Base-by-base conservation (phyloP, 2,113 vertebrate genomes). In the Bubo blakistoni region DNA sequence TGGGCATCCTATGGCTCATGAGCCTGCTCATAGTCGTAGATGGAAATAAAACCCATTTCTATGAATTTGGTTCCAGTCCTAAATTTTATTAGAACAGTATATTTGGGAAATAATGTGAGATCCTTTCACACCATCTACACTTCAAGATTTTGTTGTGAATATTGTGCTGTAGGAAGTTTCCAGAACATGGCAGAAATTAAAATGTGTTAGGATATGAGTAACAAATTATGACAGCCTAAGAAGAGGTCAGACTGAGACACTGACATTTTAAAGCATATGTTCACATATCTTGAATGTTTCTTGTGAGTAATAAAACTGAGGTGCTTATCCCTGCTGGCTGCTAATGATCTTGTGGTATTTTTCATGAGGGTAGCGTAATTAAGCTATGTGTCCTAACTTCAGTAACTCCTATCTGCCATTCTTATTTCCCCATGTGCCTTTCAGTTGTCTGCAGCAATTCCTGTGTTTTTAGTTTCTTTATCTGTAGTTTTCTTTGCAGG, bases 191-290 rank as follows among this genome's bases (percentile, higher is more conserved):
- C 14, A 82, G 70, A 90, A 85, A 94, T 93, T 90, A 91, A 87
- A 93, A 95, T 96, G 57, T 51, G 77, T 88, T 93, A 88, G 47
- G 34, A 82, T 76, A 36, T 40, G 78, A 85, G 74, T 76, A 91
- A 95, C 62, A 95, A 95, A 94, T 94, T 88, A 69, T 91, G 73
- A 95, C 73, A 95, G 77, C 36, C 65, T 72, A 82, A 85, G 87
- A 95, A 91, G 92, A 94, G 92, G 87, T 96, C 84, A 93, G 62
- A 91, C 88, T 46, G 87, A 95, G 54, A 6, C 84, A 82, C 18
- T 97, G 95, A 95, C 93, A 95, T 96, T 96, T 97, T 85, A 76
- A 87, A 95, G 65, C 90, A 82, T 95, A 95, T 96, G 87, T 85
- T 97, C 93, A 87, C 32, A 30, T 92, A 76, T 81, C 91, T 94